phyloP scores from a whole-genome alignment of 2,797 vertebrate species.

The Lutjanus argentimaculatus region DNA sequence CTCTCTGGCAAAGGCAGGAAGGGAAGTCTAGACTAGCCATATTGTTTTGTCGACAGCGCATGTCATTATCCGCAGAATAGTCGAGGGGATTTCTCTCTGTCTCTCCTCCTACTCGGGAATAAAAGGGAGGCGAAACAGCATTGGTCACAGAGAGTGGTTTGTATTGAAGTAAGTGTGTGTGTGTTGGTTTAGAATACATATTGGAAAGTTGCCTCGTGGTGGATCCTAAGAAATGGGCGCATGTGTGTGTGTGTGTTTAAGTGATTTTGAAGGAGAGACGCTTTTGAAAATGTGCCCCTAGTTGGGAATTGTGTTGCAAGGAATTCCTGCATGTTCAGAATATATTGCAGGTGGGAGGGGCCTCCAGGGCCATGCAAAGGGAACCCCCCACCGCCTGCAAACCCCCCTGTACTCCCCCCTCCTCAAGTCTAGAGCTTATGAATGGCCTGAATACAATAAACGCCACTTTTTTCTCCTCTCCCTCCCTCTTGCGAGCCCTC shows the following conservation, averaged over 20 bases:
- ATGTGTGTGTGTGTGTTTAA: slow-evolving; percentile 26
- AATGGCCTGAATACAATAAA: slow-evolving; percentile 96
- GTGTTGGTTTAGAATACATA: slow-evolving; percentile 64
- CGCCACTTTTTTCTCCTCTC: slow-evolving; percentile 89
- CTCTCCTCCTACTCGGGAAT: slow-evolving; percentile 62
- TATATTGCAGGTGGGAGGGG: slow-evolving; percentile 86
- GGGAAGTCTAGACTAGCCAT: slow-evolving; percentile 77
- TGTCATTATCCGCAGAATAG: slow-evolving; percentile 75
- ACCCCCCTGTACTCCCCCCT: slow-evolving; percentile 78
- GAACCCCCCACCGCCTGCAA: slow-evolving; percentile 84
- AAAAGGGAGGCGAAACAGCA: slow-evolving; percentile 65
- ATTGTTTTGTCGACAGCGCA: slow-evolving; percentile 77
- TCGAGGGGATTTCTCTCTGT: slow-evolving; percentile 69
- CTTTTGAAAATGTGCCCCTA: slow-evolving; percentile 67
- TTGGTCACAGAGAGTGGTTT: slow-evolving; percentile 77
- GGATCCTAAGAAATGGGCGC: slow-evolving; percentile 42
- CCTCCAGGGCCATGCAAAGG: slow-evolving; percentile 84
- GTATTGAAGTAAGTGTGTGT: slow-evolving; percentile 59
- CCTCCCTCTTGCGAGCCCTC: slow-evolving; percentile 73
- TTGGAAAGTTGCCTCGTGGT: slow-evolving; percentile 58
- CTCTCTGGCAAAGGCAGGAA: slow-evolving; percentile 67
- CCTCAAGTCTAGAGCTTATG: slow-evolving; percentile 88
- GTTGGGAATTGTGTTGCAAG: slow-evolving; percentile 80
- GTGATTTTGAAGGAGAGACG: slow-evolving; percentile 48
- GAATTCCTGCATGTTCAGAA: slow-evolving; percentile 87